A percentile compares a stretch with the other conserved stretches of the same genome.
Evolutionary conservation across 92 coral and sea anemone genomes (phyloP).

Genomic region (Epizoanthus rinbou): DNA sequence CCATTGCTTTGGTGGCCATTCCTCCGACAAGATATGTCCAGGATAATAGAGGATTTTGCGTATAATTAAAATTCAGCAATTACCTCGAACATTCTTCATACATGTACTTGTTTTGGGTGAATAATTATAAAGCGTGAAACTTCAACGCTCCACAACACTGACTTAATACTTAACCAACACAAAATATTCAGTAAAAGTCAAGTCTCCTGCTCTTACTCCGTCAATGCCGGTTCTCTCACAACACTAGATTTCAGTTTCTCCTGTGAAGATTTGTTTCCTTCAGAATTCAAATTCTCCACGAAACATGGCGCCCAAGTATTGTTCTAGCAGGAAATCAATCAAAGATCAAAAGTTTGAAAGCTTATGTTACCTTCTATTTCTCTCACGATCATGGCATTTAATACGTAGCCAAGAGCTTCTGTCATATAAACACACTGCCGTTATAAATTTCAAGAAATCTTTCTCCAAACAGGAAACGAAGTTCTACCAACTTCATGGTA

Average conservation of each 20-base stretch:
- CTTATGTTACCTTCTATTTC: neutral
- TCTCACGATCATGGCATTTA: constrained; percentile 12
- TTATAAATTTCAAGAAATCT: constrained; percentile 14
- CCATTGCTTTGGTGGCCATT: constrained; percentile 66
- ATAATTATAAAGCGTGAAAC: neutral
- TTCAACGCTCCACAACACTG: neutral
- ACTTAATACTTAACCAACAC: neutral
- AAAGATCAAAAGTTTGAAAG: constrained; percentile 19
- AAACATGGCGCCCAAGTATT: constrained; percentile 43
- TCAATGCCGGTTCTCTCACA: constrained; percentile 33
- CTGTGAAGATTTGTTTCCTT: neutral
- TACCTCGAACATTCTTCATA: neutral
- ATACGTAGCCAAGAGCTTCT: constrained; percentile 27
- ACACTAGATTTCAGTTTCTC: constrained; percentile 21
- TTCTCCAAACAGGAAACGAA: constrained; percentile 36
- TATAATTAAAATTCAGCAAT: constrained; percentile 11
- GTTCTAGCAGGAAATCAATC: constrained; percentile 18
- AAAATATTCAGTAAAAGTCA: neutral
- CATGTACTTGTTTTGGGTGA: constrained; percentile 6
- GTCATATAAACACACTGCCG: neutral
- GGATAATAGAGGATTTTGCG: neutral
- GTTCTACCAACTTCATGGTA: constrained; percentile 21
- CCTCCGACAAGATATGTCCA: neutral
- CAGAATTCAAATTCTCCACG: constrained; percentile 35
- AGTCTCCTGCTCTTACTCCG: constrained; percentile 7